Conservation (phyloP, 2,113 vertebrate species). For the Argyrosomus japonicus region DNA sequence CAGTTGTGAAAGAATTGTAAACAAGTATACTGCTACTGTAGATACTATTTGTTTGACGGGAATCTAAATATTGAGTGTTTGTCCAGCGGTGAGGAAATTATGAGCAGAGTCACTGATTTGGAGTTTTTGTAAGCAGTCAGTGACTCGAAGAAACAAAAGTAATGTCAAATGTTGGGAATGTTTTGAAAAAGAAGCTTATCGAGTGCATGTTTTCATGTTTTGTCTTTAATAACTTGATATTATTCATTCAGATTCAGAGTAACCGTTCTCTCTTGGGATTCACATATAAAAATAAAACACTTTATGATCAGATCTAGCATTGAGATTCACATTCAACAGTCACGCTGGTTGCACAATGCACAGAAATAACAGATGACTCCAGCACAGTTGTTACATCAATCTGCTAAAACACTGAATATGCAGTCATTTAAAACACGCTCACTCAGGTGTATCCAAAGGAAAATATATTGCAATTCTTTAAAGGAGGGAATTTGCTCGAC, state of each 20-base stretch:
- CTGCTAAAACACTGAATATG: background rate
- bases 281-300: constrained; percentile 44
- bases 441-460: background rate
- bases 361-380: background rate
- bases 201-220: background rate
- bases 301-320: constrained; percentile 12
- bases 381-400: background rate
- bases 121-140: background rate
- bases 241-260: background rate
- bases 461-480: background rate
- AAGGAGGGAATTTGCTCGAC: too few species aligned
- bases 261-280: background rate
- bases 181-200: background rate
- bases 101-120: background rate
- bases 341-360: background rate
- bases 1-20: constrained; percentile 5
- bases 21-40: too few species aligned
- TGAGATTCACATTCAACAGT: background rate
- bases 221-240: background rate
- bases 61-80: constrained; percentile 2
- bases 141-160: background rate
- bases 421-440: background rate
- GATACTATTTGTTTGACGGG: background rate
- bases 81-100: constrained; percentile 21
- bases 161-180: too few species aligned